phyloP scores from a whole-genome alignment of 2,797 vertebrate genomes.

The Lagothrix lagotricha region DNA sequence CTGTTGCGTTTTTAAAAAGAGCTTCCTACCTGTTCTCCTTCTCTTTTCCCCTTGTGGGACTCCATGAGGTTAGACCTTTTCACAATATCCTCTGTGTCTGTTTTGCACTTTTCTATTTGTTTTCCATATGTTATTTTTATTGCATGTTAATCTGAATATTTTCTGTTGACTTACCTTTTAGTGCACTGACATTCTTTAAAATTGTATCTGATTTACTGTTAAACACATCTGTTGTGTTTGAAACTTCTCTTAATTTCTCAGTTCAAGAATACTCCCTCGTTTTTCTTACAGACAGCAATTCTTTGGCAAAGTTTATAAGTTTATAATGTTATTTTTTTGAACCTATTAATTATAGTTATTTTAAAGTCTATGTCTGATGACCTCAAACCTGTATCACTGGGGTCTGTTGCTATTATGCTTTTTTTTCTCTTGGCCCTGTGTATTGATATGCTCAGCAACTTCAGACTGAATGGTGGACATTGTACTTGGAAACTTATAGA shows the following conservation, averaged over 20 bases:
- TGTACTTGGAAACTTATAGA: not conserved
- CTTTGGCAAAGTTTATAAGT: not conserved
- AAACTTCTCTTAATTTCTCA: not conserved
- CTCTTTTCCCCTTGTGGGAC: not conserved
- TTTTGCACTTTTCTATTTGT: not conserved
- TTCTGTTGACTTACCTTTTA: not conserved
- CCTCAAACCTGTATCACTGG: not conserved
- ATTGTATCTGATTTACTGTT: not conserved
- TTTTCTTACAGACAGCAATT: not conserved
- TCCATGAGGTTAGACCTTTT: not conserved
- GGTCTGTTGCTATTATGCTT: not conserved
- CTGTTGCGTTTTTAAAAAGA: not conserved
- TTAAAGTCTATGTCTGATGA: not conserved
- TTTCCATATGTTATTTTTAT: not conserved
- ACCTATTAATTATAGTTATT: not conserved
- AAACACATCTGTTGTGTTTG: not conserved
- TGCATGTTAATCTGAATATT: not conserved
- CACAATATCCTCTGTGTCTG: not conserved
- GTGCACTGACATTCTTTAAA: not conserved
- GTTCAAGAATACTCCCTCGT: not conserved
- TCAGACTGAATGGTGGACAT: not conserved
- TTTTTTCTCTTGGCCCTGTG: not conserved
- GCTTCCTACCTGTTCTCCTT: not conserved
- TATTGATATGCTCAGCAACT: not conserved
- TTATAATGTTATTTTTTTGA: not conserved